phyloP scores from a whole-genome alignment of 2,113 vertebrate genomes.

The Xerus inauris region DNA sequence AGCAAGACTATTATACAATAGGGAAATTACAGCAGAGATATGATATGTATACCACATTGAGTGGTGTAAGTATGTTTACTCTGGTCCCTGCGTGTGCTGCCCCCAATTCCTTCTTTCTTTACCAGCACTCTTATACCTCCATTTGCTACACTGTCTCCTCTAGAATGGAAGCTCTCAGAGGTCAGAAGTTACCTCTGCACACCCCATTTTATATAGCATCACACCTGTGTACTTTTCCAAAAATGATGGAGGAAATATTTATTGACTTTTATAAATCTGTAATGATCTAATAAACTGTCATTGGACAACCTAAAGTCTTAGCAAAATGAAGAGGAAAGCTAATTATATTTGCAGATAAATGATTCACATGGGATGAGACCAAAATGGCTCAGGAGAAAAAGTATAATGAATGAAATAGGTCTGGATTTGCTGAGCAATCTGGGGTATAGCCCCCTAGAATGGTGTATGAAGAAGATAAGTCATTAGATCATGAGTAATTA shows the following conservation, averaged over 20 bases:
- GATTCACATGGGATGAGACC: neutral
- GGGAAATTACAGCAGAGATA: neutral
- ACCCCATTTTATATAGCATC: neutral
- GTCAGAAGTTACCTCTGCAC: neutral
- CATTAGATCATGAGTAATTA: neutral
- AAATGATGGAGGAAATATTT: neutral
- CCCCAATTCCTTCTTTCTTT: neutral
- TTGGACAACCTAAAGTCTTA: neutral
- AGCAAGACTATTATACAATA: neutral
- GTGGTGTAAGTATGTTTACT: neutral
- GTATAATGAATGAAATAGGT: neutral
- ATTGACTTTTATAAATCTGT: neutral
- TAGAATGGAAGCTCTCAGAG: neutral
- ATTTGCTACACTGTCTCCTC: neutral
- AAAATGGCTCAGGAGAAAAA: neutral
- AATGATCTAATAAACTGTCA: neutral
- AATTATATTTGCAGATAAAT: neutral
- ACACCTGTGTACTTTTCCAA: neutral
- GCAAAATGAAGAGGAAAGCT: neutral
- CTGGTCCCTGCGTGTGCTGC: accelerated
- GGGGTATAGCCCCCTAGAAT: neutral
- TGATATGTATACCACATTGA: too few species aligned
- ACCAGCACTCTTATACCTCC: neutral
- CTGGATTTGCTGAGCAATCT: neutral
- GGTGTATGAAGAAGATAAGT: neutral